Conservation (phyloP, 30 jellyfish, hydroid and myxozoan species). For the Aurelia aurita complex sp. Pacific region DNA sequence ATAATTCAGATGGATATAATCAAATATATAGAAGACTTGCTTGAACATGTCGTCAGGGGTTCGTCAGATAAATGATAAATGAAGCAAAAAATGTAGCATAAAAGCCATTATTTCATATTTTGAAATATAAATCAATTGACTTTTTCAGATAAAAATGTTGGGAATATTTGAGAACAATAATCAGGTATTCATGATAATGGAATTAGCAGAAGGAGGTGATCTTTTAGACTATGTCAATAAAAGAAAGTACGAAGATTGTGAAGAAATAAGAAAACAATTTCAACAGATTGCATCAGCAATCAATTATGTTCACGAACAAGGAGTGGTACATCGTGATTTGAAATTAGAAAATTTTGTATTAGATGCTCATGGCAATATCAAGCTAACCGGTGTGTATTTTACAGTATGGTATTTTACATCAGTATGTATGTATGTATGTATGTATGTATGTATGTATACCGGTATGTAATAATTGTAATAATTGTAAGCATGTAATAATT, state of each 20-base stretch:
- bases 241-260: constrained; percentile 18
- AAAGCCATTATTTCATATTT: too few relatives aligned
- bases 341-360: constrained; percentile 58
- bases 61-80: too few relatives aligned
- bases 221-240: constrained; percentile 56
- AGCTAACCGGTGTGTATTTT: constrained; percentile 48
- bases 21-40: too few relatives aligned
- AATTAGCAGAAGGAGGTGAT: constrained; percentile 76
- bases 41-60: too few relatives aligned
- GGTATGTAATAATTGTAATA: too few relatives aligned
- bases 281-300: constrained; percentile 62
- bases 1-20: too few relatives aligned
- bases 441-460: too few relatives aligned
- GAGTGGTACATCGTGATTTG: constrained; percentile 69
- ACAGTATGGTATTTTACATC: too few relatives aligned
- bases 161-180: constrained; percentile 48
- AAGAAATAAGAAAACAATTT: constrained; percentile 51
- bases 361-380: constrained; percentile 51
- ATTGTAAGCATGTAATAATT: too few relatives aligned
- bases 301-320: constrained; percentile 30
- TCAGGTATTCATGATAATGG: constrained; percentile 52
- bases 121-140: neutral
- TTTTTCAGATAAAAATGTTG: constrained; percentile 27
- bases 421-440: too few relatives aligned
- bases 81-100: too few relatives aligned